A percentile compares a stretch with the other conserved stretches of the same genome.
phyloP scores from a whole-genome alignment of 2,113 vertebrate genomes.

The Aix galericulata region DNA sequence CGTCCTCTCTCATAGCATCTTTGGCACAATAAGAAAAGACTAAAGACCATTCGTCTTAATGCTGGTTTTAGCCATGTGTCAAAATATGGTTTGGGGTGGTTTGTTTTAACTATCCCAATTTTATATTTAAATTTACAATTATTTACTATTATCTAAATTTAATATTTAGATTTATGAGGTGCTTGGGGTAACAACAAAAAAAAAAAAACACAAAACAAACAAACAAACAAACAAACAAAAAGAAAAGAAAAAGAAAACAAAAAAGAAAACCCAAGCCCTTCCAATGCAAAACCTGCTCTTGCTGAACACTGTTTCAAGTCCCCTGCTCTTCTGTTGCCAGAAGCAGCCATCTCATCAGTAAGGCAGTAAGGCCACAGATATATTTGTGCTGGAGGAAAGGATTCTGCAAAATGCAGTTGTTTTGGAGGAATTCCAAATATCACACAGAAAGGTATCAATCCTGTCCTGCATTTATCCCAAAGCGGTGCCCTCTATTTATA shows the following conservation, averaged over 20 bases:
- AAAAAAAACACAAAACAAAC: no score
- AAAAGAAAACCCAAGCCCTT: not conserved
- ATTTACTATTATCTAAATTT: no score
- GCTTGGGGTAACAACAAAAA: not conserved
- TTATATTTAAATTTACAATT: not conserved
- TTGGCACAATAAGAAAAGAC: not conserved
- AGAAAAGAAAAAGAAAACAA: not conserved
- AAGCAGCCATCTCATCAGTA: not conserved
- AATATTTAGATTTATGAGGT: not conserved
- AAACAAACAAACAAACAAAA: not conserved
- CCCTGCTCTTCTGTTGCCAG: not conserved
- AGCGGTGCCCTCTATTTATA: not conserved
- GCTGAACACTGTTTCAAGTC: not conserved
- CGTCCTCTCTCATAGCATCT: constrained; percentile 11
- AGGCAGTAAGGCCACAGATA: not conserved
- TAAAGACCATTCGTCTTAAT: not conserved
- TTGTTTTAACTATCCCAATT: not conserved
- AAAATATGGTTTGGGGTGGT: not conserved
- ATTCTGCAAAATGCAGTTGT: not conserved
- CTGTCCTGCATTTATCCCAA: not conserved
- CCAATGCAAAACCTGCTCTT: not conserved
- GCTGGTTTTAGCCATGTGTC: not conserved
- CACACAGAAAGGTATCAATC: not conserved
- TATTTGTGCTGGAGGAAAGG: not conserved
- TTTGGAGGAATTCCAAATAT: constrained; percentile 19